Percentiles rank a stretch among this genome's conserved stretches.
phyloP scores from a whole-genome alignment of 2,797 vertebrate genomes.

The Cetoscarus ocellatus region DNA sequence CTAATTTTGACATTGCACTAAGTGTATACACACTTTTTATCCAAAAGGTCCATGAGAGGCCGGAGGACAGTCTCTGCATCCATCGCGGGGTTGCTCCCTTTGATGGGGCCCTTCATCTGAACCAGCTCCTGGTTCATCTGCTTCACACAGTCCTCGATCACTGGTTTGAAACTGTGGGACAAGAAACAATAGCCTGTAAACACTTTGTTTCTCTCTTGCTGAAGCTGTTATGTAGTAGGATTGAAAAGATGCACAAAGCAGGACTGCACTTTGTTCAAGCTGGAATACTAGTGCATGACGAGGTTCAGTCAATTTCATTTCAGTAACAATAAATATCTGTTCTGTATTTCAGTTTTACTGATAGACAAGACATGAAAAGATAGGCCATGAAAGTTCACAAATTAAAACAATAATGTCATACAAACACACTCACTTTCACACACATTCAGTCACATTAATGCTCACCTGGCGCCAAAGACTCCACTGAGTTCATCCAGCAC shows the following conservation, averaged over 20 bases:
- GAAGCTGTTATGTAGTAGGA: neutral
- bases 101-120: conserved; percentile 90
- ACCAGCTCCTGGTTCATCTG: conserved; percentile 95
- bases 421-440: conserved; percentile 6
- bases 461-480: conserved; percentile 93
- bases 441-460: conserved; percentile 9
- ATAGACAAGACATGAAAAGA: conserved; percentile 28
- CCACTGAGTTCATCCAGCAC: conserved; percentile 94
- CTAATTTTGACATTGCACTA: conserved; percentile 1
- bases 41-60: conserved; percentile 97
- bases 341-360: conserved; percentile 25
- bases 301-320: conserved; percentile 38
- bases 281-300: conserved; percentile 43
- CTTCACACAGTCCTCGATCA: conserved; percentile 95
- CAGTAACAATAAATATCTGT: conserved; percentile 26
- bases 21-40: conserved; percentile 91
- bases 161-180: conserved; percentile 89
- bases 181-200: conserved; percentile 27
- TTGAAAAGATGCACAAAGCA: conserved; percentile 16
- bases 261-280: conserved; percentile 30
- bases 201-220: neutral
- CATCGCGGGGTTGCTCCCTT: conserved; percentile 90
- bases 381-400: too few species aligned
- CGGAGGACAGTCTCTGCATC: conserved; percentile 95
- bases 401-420: conserved; percentile 28